Evolutionary conservation across 2,113 vertebrate species (phyloP), one percentile per base, ranked within the genome.

Genomic region (Himantopus leucocephalus): DNA sequence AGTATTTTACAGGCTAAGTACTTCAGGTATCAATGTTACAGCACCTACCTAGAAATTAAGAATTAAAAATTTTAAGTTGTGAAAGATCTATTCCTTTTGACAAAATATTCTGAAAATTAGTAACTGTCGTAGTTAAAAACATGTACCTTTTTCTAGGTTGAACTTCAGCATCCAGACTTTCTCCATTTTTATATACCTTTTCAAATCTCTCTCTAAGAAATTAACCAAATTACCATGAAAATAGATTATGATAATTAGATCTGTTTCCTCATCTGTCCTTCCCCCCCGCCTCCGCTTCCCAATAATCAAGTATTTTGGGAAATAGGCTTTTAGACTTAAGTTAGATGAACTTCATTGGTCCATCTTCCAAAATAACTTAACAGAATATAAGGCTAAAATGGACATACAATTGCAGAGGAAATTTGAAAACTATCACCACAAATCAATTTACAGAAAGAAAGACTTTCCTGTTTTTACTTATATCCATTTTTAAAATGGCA

Each of bases 281-380:
- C 47, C 22, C 3, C 13, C 21, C 17, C 24, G 5, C 13, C 4
- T 2, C 15, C 21, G 19, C 9, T 48, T 48, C 16, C 17, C 0
- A 2, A n/a, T 66, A 72, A 37, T 50, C 1, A 47, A 34, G 7
- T 47, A 26, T 60, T 93, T 90, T 34, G 20, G 27, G 15, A 83
- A 60, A 68, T 21, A 14, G 3, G 2, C 47, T 63, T 60, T 77
- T 53, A 71, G 24, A 48, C 10, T 43, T 39, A 72, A 67, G 4
- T 29, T 37, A 39, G 17, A 82, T 76, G 5, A 68, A 37, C 3
- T 39, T 75, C 10, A 56, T 5, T 72, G 6, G 3, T 80, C 14
- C 15, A 24, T 53, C 58, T 90, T 85, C 50, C 21, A 37, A 90
- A 94, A 56, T 34, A 30, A 9, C 5, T 58, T 62, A 55, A 45